Conservation (phyloP, 2,797 vertebrate species). For the Myotis findleyi region DNA sequence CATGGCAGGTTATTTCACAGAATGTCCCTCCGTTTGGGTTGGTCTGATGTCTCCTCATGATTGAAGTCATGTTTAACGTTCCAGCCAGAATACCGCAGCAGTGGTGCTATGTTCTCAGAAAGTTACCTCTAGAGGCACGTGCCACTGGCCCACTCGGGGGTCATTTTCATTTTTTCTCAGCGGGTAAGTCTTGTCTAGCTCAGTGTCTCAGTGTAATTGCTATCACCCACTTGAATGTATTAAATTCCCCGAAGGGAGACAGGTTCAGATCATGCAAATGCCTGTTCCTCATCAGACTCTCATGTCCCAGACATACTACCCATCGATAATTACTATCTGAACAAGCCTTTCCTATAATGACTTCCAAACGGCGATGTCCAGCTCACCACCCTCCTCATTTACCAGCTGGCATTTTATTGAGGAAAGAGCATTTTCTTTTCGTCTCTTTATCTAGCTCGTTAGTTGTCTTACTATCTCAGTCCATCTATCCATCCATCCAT, state of each 20-base stretch:
- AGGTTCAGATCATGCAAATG: not conserved
- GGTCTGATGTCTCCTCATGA: not conserved
- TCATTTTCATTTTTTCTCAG: conserved; percentile 24
- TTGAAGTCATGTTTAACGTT: not conserved
- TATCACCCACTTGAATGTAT: not conserved
- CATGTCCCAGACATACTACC: not conserved
- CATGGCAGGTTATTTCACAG: not conserved
- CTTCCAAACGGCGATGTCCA: not conserved
- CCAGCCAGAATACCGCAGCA: not conserved
- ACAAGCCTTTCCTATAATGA: not conserved
- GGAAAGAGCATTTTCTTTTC: not conserved
- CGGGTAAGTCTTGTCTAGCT: not conserved
- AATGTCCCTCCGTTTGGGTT: not conserved
- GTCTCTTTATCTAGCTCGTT: not conserved
- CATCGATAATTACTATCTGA: not conserved
- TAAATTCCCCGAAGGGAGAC: not conserved
- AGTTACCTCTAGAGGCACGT: not conserved
- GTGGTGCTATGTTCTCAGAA: not conserved
- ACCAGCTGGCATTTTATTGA: not conserved
- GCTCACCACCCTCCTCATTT: not conserved
- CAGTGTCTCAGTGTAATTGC: not conserved
- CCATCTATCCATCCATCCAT: not conserved
- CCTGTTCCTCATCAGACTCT: not conserved
- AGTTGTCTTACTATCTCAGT: not conserved
- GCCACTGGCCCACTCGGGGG: not conserved